These are phyloP conservation scores for Harpalus rufipes DNA, from an alignment of 2,888 invertebrate genomes.

Conservation along the genomic window DNA sequence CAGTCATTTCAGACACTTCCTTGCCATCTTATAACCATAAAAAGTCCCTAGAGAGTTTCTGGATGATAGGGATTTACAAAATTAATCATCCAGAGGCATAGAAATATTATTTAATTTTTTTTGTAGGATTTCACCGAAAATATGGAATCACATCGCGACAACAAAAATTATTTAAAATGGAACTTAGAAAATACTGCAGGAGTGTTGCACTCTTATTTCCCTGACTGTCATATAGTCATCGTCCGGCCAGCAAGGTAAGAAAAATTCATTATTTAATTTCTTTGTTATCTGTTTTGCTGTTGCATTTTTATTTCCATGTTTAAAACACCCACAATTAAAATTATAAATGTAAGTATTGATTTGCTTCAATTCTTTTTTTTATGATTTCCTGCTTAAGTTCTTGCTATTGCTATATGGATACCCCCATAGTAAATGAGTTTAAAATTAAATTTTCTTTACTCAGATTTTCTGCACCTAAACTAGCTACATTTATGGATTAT, in stretches of 20 bases:
- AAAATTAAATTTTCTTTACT: constrained; percentile 63
- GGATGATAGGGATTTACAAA: no score
- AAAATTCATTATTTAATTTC: neutral
- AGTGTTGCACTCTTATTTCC: constrained; percentile 85
- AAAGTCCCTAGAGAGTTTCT: no score
- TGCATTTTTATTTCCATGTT: neutral
- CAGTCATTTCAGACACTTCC: no score
- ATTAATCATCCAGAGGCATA: no score
- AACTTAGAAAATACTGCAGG: constrained; percentile 89
- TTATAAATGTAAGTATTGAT: constrained; percentile 24
- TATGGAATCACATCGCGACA: constrained; percentile 85
- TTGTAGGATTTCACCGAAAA: constrained; percentile 89
- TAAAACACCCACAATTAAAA: neutral
- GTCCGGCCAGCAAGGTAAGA: constrained; percentile 86
- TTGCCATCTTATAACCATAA: no score
- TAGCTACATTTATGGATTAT: constrained; percentile 73
- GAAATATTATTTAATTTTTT: neutral
- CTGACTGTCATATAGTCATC: constrained; percentile 85
- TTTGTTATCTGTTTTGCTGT: neutral
- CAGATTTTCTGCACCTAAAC: constrained; percentile 73
- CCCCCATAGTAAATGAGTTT: constrained; percentile 65
- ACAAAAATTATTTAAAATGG: constrained; percentile 87
- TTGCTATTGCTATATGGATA: constrained; percentile 64
- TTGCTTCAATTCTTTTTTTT: constrained; percentile 33
- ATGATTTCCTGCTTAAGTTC: constrained; percentile 33